These are phyloP conservation scores for Spongia lamella DNA, from an alignment of 37 sponge, comb jelly and placozoan genomes.

Conservation along the genomic window DNA sequence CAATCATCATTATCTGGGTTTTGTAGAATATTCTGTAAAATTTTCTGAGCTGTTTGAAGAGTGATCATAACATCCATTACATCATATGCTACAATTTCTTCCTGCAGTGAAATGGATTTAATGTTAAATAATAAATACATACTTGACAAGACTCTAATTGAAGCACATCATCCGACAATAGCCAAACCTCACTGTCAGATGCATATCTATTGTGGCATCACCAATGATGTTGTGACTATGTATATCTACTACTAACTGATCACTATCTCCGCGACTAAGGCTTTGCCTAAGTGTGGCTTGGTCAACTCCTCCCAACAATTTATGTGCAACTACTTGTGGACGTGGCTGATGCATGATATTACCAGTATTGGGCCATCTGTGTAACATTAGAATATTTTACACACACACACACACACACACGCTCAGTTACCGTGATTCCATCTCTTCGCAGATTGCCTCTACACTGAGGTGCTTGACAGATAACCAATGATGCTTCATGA, in stretches of 20 bases:
- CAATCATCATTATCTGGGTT: too few species aligned
- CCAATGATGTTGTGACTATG: too few species aligned
- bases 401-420: conserved; percentile 10
- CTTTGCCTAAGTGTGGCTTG: conserved; percentile 58
- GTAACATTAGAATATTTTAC: not conserved
- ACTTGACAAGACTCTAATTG: conserved; percentile 45
- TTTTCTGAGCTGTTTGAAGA: too few species aligned
- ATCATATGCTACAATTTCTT: too few species aligned
- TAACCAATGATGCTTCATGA: conserved; percentile 65
- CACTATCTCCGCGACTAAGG: conserved; percentile 15
- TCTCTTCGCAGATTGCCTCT: conserved; percentile 28
- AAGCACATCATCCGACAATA: conserved; percentile 16
- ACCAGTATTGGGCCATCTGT: conserved; percentile 51
- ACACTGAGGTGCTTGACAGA: conserved; percentile 12
- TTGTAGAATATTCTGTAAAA: too few species aligned
- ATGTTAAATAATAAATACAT: too few species aligned
- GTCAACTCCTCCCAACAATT: conserved; percentile 63
- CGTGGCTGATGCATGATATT: conserved; percentile 14
- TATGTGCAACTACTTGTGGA: conserved; percentile 34
- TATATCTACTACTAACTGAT: not conserved
- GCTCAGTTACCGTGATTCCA: conserved; percentile 38
- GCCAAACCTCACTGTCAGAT: conserved; percentile 68
- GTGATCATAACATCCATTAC: too few species aligned
- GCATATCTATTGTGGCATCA: conserved; percentile 20
- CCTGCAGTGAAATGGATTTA: too few species aligned